Evolutionary conservation across 2,113 vertebrate species (phyloP).

Genomic region (Corapipo altera): DNA sequence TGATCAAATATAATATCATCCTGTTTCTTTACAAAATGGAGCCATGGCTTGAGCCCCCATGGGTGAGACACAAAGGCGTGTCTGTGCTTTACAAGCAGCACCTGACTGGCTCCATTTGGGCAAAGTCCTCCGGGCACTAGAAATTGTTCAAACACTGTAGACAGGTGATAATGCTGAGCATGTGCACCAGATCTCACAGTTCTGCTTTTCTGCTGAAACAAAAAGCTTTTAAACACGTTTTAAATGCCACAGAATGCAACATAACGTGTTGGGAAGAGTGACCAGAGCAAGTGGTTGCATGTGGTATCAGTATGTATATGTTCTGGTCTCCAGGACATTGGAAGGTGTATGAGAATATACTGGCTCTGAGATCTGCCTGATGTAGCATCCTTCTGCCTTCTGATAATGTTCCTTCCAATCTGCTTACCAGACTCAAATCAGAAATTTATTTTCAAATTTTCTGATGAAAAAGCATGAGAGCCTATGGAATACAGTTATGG

Average conservation of each 20-base stretch:
- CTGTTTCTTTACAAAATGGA: background rate
- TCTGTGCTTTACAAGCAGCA: background rate
- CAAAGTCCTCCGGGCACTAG: background rate
- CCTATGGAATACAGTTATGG: background rate
- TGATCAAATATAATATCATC: accelerated
- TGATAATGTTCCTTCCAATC: background rate
- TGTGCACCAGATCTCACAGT: background rate
- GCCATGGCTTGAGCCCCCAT: accelerated
- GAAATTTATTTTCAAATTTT: background rate
- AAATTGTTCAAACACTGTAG: background rate
- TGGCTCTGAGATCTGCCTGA: background rate
- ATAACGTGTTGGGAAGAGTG: background rate
- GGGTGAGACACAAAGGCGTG: accelerated
- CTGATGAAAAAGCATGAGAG: background rate
- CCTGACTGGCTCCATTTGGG: accelerated
- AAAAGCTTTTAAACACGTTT: background rate
- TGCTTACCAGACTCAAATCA: background rate
- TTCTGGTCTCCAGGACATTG: background rate
- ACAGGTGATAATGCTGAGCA: background rate
- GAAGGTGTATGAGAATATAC: background rate
- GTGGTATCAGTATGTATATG: accelerated
- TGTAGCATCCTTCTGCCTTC: accelerated
- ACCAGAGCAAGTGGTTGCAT: accelerated
- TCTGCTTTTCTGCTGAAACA: background rate
- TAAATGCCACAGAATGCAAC: background rate